Evolutionary conservation across 2,888 invertebrate genomes (phyloP).

Genomic region (Agonopterix arenella): DNA sequence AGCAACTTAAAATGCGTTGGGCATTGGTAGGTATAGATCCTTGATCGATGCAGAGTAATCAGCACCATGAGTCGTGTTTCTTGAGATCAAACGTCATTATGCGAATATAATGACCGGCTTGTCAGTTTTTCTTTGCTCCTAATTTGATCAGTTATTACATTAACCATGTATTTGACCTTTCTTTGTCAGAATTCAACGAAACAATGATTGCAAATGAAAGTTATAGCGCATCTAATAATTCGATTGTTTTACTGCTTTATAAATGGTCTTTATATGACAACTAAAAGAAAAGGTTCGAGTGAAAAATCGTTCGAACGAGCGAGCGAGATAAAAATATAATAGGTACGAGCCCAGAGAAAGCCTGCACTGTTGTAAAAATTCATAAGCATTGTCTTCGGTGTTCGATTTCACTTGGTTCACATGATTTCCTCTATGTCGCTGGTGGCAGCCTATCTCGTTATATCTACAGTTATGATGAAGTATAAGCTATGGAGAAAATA

Average conservation of each 20-base stretch:
- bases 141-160: too few relatives aligned
- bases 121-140: too few relatives aligned
- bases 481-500: conserved; percentile 1
- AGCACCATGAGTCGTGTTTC: too few relatives aligned
- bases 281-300: conserved; percentile 27
- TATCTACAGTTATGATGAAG: background rate
- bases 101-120: too few relatives aligned
- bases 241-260: conserved; percentile 15
- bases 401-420: conserved; percentile 65
- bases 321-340: conserved; percentile 27
- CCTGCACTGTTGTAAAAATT: conserved; percentile 49
- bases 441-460: background rate
- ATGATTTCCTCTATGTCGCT: conserved; percentile 44
- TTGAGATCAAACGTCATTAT: too few relatives aligned
- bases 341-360: conserved; percentile 43
- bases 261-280: conserved; percentile 20
- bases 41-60: too few relatives aligned
- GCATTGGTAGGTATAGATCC: too few relatives aligned
- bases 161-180: too few relatives aligned
- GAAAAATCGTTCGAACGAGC: conserved; percentile 24
- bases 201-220: conserved; percentile 7
- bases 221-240: conserved; percentile 20
- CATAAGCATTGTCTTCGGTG: conserved; percentile 50
- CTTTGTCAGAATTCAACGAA: background rate
- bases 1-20: too few relatives aligned